Percentiles rank a stretch among this genome's conserved stretches.
These are phyloP conservation scores for Eilema sororculum DNA, from an alignment of 2,888 invertebrate genomes.

Conservation along the genomic window DNA sequence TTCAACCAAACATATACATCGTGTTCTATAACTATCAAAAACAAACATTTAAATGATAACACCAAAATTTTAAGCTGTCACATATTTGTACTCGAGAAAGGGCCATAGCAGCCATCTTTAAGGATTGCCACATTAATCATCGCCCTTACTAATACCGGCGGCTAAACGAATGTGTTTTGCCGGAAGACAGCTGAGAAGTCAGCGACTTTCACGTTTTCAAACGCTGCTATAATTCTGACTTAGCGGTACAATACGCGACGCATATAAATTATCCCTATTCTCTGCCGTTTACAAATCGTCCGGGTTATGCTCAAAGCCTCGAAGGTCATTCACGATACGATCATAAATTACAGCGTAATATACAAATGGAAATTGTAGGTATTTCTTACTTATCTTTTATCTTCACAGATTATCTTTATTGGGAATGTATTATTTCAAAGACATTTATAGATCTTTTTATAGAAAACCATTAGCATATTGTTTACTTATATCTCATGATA, in stretches of 20 bases:
- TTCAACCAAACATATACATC: background rate
- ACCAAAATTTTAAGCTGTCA: conserved; percentile 63
- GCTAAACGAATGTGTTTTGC: conserved; percentile 80
- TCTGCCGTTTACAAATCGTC: conserved; percentile 35
- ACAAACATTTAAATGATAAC: conserved; percentile 15
- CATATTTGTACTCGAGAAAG: conserved; percentile 74
- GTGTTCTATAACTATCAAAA: background rate
- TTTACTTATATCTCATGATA: too few relatives aligned
- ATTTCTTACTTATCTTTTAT: conserved; percentile 41
- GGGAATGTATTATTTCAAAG: conserved; percentile 37
- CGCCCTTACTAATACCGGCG: conserved; percentile 74
- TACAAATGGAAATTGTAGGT: conserved; percentile 43
- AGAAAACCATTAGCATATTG: background rate
- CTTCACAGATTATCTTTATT: conserved; percentile 41
- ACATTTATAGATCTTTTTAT: conserved; percentile 4
- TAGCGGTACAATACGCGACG: conserved; percentile 53
- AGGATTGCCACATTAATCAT: conserved; percentile 82
- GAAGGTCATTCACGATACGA: conserved; percentile 46
- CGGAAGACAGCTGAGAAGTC: conserved; percentile 70
- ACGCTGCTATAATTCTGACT: conserved; percentile 65
- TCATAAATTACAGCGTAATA: conserved; percentile 38
- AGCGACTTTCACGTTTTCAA: conserved; percentile 68
- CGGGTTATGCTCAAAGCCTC: conserved; percentile 38
- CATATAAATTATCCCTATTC: conserved; percentile 51
- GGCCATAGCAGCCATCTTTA: conserved; percentile 58